phyloP scores from a whole-genome alignment of 1,140 invertebrate genomes.

The Drosophila pseudoobscura region DNA sequence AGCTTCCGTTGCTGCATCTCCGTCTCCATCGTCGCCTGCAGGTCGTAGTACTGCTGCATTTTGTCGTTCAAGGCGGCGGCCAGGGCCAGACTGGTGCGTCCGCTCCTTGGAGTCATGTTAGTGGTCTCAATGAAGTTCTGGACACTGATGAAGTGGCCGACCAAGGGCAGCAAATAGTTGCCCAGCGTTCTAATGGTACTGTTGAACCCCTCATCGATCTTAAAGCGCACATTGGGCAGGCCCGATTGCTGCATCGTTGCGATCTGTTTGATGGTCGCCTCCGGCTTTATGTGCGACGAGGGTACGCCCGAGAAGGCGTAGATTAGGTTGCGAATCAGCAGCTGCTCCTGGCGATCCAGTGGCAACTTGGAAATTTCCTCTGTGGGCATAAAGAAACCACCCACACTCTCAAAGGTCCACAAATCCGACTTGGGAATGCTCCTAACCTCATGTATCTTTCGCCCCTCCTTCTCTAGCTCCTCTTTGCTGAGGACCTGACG shows the following conservation, averaged over 20 bases:
- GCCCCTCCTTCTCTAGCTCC: constrained; percentile 28
- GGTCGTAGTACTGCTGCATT: constrained; percentile 50
- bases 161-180: constrained; percentile 48
- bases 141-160: constrained; percentile 55
- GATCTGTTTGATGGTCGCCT: constrained; percentile 29
- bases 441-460: constrained; percentile 9
- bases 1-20: constrained; percentile 39
- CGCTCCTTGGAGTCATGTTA: constrained; percentile 33
- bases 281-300: constrained; percentile 46
- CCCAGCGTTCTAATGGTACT: constrained; percentile 37
- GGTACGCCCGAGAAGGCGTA: constrained; percentile 68
- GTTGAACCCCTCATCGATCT: constrained; percentile 47
- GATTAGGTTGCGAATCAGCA: constrained; percentile 61
- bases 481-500: constrained; percentile 29
- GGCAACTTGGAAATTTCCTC: constrained; percentile 50
- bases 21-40: constrained; percentile 52
- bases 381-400: constrained; percentile 52
- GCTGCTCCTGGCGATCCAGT: constrained; percentile 38
- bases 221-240: constrained; percentile 50
- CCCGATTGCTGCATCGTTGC: constrained; percentile 27
- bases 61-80: constrained; percentile 24
- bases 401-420: constrained; percentile 62
- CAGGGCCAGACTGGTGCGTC: constrained; percentile 24
- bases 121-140: constrained; percentile 63
- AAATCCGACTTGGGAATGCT: constrained; percentile 11